Base-by-base conservation (phyloP, 92 coral and sea anemone genomes). In the Actinernus sp. region DNA sequence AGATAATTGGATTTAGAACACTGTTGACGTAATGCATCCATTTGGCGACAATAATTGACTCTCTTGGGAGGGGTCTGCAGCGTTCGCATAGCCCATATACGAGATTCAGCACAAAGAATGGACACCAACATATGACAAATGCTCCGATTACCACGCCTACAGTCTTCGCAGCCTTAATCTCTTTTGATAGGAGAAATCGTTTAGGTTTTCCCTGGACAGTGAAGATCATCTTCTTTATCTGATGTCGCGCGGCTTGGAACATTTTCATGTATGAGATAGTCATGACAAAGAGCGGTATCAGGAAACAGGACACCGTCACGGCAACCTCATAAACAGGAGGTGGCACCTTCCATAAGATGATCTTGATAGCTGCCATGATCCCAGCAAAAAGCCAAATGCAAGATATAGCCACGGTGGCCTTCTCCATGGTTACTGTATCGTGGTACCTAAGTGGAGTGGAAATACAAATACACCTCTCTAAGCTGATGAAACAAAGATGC, bases 21-120 rank as follows among this genome's bases (percentile, higher is more conserved):
- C 98, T 94, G 81, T 94, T 94, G 46, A 85, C 95, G 50, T 94
- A 94, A 58, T 94, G 98, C 85, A 94, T 77, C 97, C 98, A 94
- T 51, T 94, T 94, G 11, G 92, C 83, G 4, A 90, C 92, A 11
- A 94, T 73, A 16, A 94, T 92, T 3, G 93, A 65, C 59, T 83
- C 92, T 27, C 31, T 26, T n/a, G 92, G 90, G 34, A 91, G 53
- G 10, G 95, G 93, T 21, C 5, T 26, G 58, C 97, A 91, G 31
- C 63, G 53, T 22, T 40, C 19, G 51, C 93, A 89, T 43, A 92
- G 74, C 18, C 79, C 93, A 47, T 74, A 83, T 27, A 83, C 55
- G 49, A 94, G 68, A 60, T 94, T 94, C 24, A 94, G 69, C 71
- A 92, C 86, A 31, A 94, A 94, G 83, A 94, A 94, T 4, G 98